Conservation (phyloP, 2,888 invertebrate genomes). For the Brachyptera risi region DNA sequence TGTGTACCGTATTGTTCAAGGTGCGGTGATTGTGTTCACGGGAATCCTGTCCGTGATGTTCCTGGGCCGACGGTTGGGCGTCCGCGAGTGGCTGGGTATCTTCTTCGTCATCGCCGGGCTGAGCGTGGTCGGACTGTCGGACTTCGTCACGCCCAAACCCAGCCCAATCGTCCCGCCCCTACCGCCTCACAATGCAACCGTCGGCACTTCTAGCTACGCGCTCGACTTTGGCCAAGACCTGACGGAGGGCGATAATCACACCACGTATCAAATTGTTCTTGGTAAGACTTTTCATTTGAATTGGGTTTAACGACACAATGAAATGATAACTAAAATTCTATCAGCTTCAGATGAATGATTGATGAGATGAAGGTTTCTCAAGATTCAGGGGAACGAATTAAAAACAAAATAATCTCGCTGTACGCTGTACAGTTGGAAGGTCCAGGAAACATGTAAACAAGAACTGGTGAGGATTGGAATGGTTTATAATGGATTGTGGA, state of each 20-base stretch:
- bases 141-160: constrained; percentile 50
- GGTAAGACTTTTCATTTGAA: too few species aligned
- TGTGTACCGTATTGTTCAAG: too few species aligned
- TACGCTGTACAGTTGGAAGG: too few species aligned
- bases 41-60: constrained; percentile 82
- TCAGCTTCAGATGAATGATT: not conserved
- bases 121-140: constrained; percentile 67
- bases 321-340: not conserved
- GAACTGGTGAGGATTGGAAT: too few species aligned
- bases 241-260: not conserved
- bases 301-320: too few species aligned
- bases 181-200: not conserved
- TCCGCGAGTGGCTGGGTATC: constrained; percentile 74
- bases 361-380: too few species aligned
- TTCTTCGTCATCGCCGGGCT: constrained; percentile 66
- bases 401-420: too few species aligned
- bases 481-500: too few species aligned
- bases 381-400: too few species aligned
- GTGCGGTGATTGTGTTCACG: constrained; percentile 84
- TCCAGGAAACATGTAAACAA: too few species aligned
- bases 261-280: constrained; percentile 26
- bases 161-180: not conserved
- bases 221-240: not conserved
- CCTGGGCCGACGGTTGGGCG: constrained; percentile 60
- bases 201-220: constrained; percentile 26